Conservation (phyloP, 2,113 vertebrate species). For the Aspiorhynchus laticeps region DNA sequence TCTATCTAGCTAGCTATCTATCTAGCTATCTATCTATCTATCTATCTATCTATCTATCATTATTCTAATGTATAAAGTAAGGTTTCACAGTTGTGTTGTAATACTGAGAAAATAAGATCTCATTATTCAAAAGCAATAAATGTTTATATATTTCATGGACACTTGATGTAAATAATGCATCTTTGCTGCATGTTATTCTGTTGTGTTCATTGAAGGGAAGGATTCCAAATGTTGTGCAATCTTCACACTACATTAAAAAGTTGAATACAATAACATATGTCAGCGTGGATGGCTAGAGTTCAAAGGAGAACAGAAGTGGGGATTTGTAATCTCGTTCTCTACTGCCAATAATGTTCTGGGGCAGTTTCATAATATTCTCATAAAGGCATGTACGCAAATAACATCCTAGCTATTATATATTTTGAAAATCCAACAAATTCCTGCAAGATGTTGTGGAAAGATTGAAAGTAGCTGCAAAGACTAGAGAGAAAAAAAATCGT, state of each 20-base stretch:
- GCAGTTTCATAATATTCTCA: not conserved
- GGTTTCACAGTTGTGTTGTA: not conserved
- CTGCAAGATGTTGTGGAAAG: not conserved
- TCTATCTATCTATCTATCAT: too few relatives aligned
- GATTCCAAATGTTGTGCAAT: constrained; percentile 14
- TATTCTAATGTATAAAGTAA: not conserved
- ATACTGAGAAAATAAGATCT: too few relatives aligned
- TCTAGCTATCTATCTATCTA: too few relatives aligned
- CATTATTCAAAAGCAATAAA: too few relatives aligned
- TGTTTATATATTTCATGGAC: not conserved
- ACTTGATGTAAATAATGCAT: not conserved
- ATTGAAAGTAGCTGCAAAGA: constrained; percentile 5
- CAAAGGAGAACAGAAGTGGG: not conserved
- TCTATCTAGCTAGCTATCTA: too few relatives aligned
- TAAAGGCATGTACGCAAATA: not conserved
- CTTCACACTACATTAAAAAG: not conserved
- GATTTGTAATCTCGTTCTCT: not conserved
- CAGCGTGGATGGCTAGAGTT: not conserved
- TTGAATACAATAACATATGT: not conserved
- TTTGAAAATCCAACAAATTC: not conserved
- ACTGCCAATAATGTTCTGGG: constrained; percentile 1
- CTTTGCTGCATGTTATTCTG: not conserved
- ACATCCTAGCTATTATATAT: not conserved
- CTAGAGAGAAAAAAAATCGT: not conserved
- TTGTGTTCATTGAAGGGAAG: not conserved